These are phyloP conservation scores for Drosophila mulleri DNA, from an alignment of 2,888 invertebrate species.

Conservation along the genomic window DNA sequence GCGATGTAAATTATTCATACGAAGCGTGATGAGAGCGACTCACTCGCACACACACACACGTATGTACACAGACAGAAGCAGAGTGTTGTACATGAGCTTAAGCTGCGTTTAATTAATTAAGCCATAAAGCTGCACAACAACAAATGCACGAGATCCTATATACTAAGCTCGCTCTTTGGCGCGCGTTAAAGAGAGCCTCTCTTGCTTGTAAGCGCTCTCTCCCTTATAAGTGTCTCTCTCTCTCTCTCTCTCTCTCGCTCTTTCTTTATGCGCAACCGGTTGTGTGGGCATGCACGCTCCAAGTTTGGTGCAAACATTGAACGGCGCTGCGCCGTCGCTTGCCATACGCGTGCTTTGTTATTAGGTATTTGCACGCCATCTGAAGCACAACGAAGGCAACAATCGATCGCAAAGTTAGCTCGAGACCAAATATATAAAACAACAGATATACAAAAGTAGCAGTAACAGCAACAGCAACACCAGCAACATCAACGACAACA, in stretches of 20 bases:
- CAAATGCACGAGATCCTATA: conserved; percentile 23
- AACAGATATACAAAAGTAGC: conserved; percentile 39
- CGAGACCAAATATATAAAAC: conserved; percentile 58
- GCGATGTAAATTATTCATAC: conserved; percentile 55
- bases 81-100: conserved; percentile 15
- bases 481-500: conserved; percentile 35
- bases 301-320: conserved; percentile 68
- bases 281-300: conserved; percentile 58
- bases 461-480: conserved; percentile 29
- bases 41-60: neutral
- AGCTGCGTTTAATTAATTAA: conserved; percentile 68
- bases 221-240: neutral
- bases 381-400: conserved; percentile 83
- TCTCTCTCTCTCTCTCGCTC: neutral
- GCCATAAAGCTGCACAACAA: conserved; percentile 60
- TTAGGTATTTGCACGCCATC: conserved; percentile 85
- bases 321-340: conserved; percentile 74
- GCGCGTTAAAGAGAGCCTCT: conserved; percentile 26
- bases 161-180: conserved; percentile 44
- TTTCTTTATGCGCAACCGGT: conserved; percentile 56
- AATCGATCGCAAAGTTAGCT: conserved; percentile 75
- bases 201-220: neutral
- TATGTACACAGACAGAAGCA: neutral
- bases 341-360: conserved; percentile 81
- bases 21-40: conserved; percentile 10